Percentiles rank a stretch among this genome's conserved stretches.
These are phyloP conservation scores for Anastrepha obliqua DNA, from an alignment of 1,140 invertebrate genomes.

Conservation along the genomic window DNA sequence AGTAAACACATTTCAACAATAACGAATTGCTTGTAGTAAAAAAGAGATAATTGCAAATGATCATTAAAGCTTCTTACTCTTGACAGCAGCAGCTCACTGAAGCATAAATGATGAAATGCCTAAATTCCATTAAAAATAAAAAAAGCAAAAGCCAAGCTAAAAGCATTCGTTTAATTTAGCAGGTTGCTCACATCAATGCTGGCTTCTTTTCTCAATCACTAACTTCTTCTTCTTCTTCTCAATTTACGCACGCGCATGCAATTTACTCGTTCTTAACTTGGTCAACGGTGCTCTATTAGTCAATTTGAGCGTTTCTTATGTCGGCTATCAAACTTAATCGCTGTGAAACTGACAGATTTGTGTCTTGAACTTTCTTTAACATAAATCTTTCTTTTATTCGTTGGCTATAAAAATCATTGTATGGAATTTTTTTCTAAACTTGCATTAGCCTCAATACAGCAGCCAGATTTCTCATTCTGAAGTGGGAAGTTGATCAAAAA, in stretches of 20 bases:
- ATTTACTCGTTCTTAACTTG: not conserved
- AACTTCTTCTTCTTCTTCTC: not conserved
- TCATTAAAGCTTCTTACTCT: too few relatives aligned
- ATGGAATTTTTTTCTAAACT: not conserved
- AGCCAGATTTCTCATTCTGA: not conserved
- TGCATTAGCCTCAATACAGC: not conserved
- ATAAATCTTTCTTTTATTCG: too few relatives aligned
- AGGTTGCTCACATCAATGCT: not conserved
- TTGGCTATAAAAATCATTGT: not conserved
- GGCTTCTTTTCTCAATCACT: not conserved
- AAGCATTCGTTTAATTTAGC: not conserved
- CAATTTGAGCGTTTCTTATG: not conserved
- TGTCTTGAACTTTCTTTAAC: conserved; percentile 3
- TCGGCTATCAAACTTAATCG: conserved; percentile 7
- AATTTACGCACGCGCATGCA: not conserved
- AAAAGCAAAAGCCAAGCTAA: too few relatives aligned
- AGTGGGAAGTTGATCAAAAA: not conserved
- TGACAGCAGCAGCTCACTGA: too few relatives aligned
- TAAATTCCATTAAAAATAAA: too few relatives aligned
- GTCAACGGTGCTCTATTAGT: not conserved
- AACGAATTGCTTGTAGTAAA: too few relatives aligned
- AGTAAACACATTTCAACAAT: too few relatives aligned
- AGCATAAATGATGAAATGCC: too few relatives aligned
- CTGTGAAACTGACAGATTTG: conserved; percentile 13
- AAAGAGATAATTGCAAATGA: too few relatives aligned